phyloP scores from a whole-genome alignment of 2,797 vertebrate species.

The Premnoplex brunnescens region DNA sequence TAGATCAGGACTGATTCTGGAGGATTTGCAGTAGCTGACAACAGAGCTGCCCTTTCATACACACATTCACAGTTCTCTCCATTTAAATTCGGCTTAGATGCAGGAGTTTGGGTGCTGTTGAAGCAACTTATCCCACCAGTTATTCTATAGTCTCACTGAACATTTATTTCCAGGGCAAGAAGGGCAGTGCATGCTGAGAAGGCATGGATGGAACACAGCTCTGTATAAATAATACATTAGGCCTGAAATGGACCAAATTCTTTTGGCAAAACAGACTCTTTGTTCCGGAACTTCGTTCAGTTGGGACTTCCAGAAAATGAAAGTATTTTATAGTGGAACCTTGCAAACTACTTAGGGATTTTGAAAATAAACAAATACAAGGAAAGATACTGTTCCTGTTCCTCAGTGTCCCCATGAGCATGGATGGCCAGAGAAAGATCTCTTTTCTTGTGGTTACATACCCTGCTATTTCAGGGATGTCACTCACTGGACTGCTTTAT shows the following conservation, averaged over 20 bases:
- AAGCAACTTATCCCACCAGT: neutral
- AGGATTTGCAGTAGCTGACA: neutral
- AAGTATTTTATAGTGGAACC: constrained; percentile 30
- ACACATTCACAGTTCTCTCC: neutral
- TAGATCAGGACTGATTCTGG: neutral
- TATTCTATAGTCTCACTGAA: constrained; percentile 41
- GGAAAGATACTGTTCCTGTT: neutral
- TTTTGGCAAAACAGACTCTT: constrained; percentile 28
- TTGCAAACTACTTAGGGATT: constrained; percentile 38
- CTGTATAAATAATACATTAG: constrained; percentile 20
- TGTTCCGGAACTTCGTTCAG: constrained; percentile 2
- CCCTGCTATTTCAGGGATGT: neutral
- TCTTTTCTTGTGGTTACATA: neutral
- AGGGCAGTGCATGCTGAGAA: neutral
- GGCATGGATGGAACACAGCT: neutral
- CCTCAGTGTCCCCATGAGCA: neutral
- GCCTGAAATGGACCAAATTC: neutral
- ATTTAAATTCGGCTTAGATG: neutral
- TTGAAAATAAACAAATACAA: neutral
- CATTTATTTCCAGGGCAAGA: constrained; percentile 48
- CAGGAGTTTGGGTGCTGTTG: neutral
- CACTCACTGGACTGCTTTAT: neutral
- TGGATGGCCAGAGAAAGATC: neutral
- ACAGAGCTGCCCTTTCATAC: neutral
- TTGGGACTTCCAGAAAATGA: constrained; percentile 15